Base-by-base conservation (phyloP, 2,888 invertebrate species). In the Cyrtodaria siliqua region DNA sequence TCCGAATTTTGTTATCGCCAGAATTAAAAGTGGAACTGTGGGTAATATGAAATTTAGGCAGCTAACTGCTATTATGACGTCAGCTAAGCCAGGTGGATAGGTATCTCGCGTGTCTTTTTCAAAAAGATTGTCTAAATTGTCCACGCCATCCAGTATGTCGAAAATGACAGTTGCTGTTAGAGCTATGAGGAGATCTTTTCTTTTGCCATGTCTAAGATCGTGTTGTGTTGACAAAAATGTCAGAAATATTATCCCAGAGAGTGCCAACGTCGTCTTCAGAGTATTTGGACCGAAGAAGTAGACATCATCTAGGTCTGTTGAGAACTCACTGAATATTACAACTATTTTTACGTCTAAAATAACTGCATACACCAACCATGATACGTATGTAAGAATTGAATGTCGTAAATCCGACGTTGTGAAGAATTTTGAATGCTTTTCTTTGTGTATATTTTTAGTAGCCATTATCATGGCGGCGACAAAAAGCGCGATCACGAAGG, bases 71-170 rank as follows among this genome's bases (percentile, higher is more conserved):
- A 95, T 89, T 64, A 95, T 93, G n/a, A 92, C 83, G 77, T 93
- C 91, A 72, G 94, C 93, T 47, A 94, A 81, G 57, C 91, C 83
- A 29, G 83, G 85, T 18, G 83, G 81, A 52, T 87, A 79, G 12
- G 81, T 50, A 33, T 87, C 82, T 4, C 82, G 74, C 2, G 84
- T 84, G 20, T 87, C 87, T 56, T 86, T 71, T 55, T 89, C 85
- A 81, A 94, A 93, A 1, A 94, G 90, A 16, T 94, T 89, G 16
- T 94, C 93, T 33, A 95, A 88, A 76, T 94, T 93, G 59, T 94
- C 93, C 24, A 95, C 94, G n/a, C 94, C 94, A 86, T 95, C 95
- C 40, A 95, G 90, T 50, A 95, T 93, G 89, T 95, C 95, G 63
- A 95, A 92, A 3, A 94, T 93, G 16, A 94, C 94, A 38, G 93